Percentiles rank a stretch among this genome's conserved stretches.
phyloP scores from a whole-genome alignment of 2,113 vertebrate genomes.

The Osmerus mordax region DNA sequence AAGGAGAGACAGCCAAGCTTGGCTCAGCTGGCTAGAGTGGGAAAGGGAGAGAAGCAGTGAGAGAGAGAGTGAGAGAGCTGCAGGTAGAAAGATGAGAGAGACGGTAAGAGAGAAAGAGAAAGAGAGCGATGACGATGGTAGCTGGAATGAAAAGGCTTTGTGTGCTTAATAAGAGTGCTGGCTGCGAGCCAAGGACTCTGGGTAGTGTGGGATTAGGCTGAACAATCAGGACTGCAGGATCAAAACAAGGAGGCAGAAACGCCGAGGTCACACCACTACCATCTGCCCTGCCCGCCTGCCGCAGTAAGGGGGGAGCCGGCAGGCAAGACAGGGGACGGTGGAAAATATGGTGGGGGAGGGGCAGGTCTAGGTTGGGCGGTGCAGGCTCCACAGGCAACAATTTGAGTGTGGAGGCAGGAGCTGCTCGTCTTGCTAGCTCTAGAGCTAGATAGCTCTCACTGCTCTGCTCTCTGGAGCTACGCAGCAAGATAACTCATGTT shows the following conservation, averaged over 20 bases:
- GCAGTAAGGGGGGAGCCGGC: slow-evolving; percentile 64
- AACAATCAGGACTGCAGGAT: slow-evolving; percentile 86
- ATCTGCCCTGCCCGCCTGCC: slow-evolving; percentile 80
- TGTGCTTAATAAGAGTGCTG: slow-evolving; percentile 84
- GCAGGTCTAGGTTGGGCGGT: slow-evolving; percentile 45
- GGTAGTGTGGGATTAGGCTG: slow-evolving; percentile 84
- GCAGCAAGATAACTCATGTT: background rate
- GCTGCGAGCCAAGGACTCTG: slow-evolving; percentile 78
- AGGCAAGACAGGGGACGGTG: slow-evolving; percentile 41
- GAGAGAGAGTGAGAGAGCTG: slow-evolving; percentile 1
- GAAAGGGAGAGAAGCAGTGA: background rate
- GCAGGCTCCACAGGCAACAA: slow-evolving; percentile 63
- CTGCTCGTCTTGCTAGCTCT: slow-evolving; percentile 43
- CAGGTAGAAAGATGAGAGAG: slow-evolving; percentile 18
- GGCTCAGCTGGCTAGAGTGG: slow-evolving; percentile 9
- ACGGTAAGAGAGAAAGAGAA: slow-evolving; percentile 38
- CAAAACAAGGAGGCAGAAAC: slow-evolving; percentile 88
- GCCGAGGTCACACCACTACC: slow-evolving; percentile 86
- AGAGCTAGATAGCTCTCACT: slow-evolving; percentile 43
- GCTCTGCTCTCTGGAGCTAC: slow-evolving; percentile 29
- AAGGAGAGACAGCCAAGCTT: background rate
- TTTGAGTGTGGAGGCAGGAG: slow-evolving; percentile 52
- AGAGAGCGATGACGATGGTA: slow-evolving; percentile 68
- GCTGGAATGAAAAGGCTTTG: slow-evolving; percentile 82
- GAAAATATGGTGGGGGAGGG: slow-evolving; percentile 57